Base-by-base conservation (phyloP, 2,797 vertebrate genomes). In the Girardinus metallicus region DNA sequence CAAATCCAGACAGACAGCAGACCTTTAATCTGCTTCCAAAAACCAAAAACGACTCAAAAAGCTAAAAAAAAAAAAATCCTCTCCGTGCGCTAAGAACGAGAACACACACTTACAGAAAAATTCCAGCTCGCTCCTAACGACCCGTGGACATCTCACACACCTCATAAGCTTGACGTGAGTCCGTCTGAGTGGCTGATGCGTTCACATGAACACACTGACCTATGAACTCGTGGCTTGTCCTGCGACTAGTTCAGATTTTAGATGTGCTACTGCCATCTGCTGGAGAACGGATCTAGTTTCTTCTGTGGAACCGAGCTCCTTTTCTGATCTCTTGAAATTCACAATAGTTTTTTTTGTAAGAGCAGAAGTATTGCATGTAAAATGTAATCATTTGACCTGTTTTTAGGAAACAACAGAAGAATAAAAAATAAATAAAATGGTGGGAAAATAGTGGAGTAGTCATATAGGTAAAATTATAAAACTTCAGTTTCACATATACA, bases 241-340 rank as follows among this genome's bases (percentile, higher is more conserved):
- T 90, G 73, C 47, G 78, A 13, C n/a, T 68, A 41, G 51, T 26
- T 74, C 62, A n/a, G 47, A 92, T 94, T 85, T 74, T 23, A 49
- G 85, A 92, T 91, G 78, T 89, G 71, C 79, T 87, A 89, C 84
- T 87, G 91, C 90, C 95, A 93, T 89, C 95, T 94, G 84, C 90
- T 94, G 95, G 83, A 55, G 12, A 73, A 29, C 68, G 8, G 41
- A 46, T 18, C 12, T 8, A 9, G 5, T 44, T 71, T 29, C 5
- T n/a, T 43, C 39, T 29, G 10, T 15, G 26, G 2, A 70, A 13
- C 15, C 1, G 1, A 23, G 1, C 39, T 43, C 2, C 41, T 70
- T 34, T 60, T 57, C 11, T 55, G 46, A 34, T 55, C 5, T 1
- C 41, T 39, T 15, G 26, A 70, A n/a, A n/a, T 43, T 2, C 1